Evolutionary conservation across 2,888 invertebrate species (phyloP), one percentile per base, ranked within the genome.

Genomic region (Julus scandinavius): DNA sequence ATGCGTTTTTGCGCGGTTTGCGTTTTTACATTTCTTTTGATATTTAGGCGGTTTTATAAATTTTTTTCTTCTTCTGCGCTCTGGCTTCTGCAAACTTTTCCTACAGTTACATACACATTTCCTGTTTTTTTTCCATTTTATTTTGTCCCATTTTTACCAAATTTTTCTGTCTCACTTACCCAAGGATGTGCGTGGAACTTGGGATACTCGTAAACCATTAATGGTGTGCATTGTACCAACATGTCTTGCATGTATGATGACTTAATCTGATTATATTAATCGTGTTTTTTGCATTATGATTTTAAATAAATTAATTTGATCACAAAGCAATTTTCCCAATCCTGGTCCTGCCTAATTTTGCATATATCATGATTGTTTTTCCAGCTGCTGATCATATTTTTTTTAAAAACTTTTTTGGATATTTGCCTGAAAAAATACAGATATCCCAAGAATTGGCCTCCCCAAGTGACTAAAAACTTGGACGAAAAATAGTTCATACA

Each of bases 221-320:
- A 85, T 85, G 85, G 85, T 85, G 85, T 85, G 85, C 85, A 85
- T 87, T 87, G 87, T 87, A 87, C 41, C 63, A 63, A 87, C 87
- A 87, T 87, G 87, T 87, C 54, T 63, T 87, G 87, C 87, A 87
- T 87, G 87, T 87, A 87, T 63, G 58, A 63, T 87, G 41, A 63
- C 63, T 63, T 87, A 63, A 41, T 63, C 87, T 87, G 87, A 87
- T 87, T 87, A 87, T 87, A 87, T 87, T 87, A 87, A 87, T 87
- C 87, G 87, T 87, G 40, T 85, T 85, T 40, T 85, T 85, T 83
- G 40, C 85, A 45, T 85, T 85, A 45, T 85, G 40, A 63, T 85
- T 45, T 85, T 13, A 85, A 45, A 85, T 85, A 85, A 85, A 85
- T 85, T 45, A 85, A 85, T 85, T 63, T 63, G 63, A 63, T 63